These are phyloP conservation scores for Cygnus olor DNA, from an alignment of 2,797 vertebrate species.

Conservation along the genomic window DNA sequence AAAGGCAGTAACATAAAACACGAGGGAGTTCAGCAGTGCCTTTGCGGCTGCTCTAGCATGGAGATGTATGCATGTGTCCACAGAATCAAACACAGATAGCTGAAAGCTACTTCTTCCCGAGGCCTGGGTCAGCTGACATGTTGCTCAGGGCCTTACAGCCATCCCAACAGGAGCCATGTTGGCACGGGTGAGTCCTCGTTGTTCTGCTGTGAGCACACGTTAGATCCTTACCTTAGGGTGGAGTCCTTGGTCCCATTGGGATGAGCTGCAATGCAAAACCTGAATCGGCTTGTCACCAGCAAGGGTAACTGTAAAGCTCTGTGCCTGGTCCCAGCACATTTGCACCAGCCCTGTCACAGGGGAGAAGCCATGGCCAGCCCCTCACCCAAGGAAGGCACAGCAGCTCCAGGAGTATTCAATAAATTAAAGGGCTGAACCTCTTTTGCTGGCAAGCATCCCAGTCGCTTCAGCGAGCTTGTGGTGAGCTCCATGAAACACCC, in stretches of 20 bases:
- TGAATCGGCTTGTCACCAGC: background rate
- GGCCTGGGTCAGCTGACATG: accelerated
- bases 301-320: background rate
- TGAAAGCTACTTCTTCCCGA: background rate
- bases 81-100: accelerated
- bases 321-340: background rate
- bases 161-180: accelerated
- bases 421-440: background rate
- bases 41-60: background rate
- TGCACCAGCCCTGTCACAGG: background rate
- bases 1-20: background rate
- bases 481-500: background rate
- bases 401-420: background rate
- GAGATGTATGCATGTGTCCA: background rate
- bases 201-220: background rate
- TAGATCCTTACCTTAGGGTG: background rate
- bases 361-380: background rate
- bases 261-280: background rate
- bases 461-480: background rate
- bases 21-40: background rate
- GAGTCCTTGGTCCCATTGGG: background rate
- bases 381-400: background rate
- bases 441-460: background rate
- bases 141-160: accelerated
- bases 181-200: background rate